Conservation (phyloP, 1,140 invertebrate species). For the Trichomalopsis sarcophagae region DNA sequence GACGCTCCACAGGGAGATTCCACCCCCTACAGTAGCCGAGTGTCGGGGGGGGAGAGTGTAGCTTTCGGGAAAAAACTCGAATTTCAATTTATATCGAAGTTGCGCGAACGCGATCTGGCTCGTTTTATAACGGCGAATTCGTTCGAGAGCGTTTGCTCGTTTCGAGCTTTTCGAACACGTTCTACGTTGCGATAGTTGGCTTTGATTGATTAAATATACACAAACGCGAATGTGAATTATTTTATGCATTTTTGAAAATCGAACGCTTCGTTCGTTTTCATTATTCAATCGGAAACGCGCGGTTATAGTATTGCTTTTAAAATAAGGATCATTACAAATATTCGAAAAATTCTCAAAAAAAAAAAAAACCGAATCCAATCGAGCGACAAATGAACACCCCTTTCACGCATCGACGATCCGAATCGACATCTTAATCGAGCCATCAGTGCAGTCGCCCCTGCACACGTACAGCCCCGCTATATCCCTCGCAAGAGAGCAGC, state of each 20-base stretch:
- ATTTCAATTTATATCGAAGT: constrained; percentile 33
- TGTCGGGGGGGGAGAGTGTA: neutral
- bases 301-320: no score
- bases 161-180: no score
- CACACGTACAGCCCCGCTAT: no score
- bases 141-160: neutral
- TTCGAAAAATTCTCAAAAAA: no score
- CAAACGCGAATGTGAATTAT: no score
- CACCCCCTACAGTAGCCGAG: neutral
- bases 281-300: no score
- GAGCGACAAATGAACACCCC: neutral
- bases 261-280: neutral
- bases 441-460: neutral
- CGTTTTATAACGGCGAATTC: neutral
- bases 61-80: constrained; percentile 6
- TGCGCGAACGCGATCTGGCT: neutral
- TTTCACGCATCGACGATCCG: neutral
- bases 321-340: neutral
- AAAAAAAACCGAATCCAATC: no score
- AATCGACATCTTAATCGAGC: constrained; percentile 19
- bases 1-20: constrained; percentile 4
- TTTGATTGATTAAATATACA: no score
- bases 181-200: no score
- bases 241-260: no score
- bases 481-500: neutral